Conservation (phyloP, 2,888 invertebrate genomes). For the Idaea straminata region DNA sequence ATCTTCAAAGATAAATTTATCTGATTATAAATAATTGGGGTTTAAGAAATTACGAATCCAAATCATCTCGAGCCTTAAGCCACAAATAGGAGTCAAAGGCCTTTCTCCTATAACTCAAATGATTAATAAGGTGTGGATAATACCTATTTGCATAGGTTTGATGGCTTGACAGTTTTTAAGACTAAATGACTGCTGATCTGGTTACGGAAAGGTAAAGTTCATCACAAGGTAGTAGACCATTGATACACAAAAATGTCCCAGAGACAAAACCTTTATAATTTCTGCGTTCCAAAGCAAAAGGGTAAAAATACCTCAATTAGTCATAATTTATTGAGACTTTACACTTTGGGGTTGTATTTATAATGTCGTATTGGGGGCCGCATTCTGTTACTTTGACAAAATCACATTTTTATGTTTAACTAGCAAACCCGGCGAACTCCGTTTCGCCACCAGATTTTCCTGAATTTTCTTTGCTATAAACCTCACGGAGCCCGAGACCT, state of each 20-base stretch:
- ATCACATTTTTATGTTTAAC: neutral
- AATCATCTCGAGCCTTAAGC: neutral
- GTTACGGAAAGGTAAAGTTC: no score
- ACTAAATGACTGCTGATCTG: no score
- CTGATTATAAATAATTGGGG: neutral
- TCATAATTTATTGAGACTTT: conserved; percentile 62
- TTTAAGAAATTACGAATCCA: neutral
- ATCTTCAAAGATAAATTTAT: neutral
- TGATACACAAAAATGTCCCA: neutral
- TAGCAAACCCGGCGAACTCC: no score
- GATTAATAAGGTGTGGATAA: no score
- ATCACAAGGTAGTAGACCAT: neutral
- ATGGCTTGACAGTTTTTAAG: no score
- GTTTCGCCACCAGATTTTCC: no score
- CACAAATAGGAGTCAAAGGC: no score
- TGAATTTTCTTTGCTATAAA: no score
- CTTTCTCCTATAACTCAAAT: no score
- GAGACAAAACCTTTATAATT: neutral
- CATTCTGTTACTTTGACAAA: neutral
- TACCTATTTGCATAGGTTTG: no score
- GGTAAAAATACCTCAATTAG: conserved; percentile 52
- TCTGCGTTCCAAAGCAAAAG: conserved; percentile 14
- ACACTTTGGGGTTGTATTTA: conserved; percentile 53
- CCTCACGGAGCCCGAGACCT: no score
- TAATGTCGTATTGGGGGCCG: conserved; percentile 30